Percentiles rank a stretch among this genome's conserved stretches.
Evolutionary conservation across 1,140 invertebrate genomes (phyloP).

Genomic region (Micrasema minimum): DNA sequence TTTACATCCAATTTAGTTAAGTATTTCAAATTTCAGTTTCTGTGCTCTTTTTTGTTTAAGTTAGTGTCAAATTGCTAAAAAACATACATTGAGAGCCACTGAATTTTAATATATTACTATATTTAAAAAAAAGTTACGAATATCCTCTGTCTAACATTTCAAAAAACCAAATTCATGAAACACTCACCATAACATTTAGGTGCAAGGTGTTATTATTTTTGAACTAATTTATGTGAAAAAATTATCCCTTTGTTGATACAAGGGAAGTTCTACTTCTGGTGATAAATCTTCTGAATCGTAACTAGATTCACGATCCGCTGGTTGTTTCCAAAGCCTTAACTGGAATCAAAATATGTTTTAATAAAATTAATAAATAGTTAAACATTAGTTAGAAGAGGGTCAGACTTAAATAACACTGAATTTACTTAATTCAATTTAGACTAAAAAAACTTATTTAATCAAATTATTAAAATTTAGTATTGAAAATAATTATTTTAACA

Average conservation of each 20-base stretch:
- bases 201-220: not conserved
- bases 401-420: too few relatives aligned
- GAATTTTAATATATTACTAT: too few relatives aligned
- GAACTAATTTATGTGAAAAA: constrained; percentile 74
- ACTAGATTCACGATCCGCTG: constrained; percentile 62
- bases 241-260: constrained; percentile 87
- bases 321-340: constrained; percentile 80
- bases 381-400: not conserved
- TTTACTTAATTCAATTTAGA: too few relatives aligned
- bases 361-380: constrained; percentile 14
- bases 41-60: too few relatives aligned
- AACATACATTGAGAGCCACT: too few relatives aligned
- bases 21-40: not conserved
- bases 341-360: constrained; percentile 58
- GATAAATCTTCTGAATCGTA: constrained; percentile 73
- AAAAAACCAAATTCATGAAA: too few relatives aligned
- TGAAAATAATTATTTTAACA: too few relatives aligned
- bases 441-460: too few relatives aligned
- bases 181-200: not conserved
- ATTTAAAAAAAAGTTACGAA: too few relatives aligned
- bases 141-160: too few relatives aligned
- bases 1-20: constrained; percentile 5
- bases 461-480: too few relatives aligned
- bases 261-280: constrained; percentile 74
- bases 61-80: too few relatives aligned